Evolutionary conservation across 2,797 vertebrate genomes (phyloP), one percentile per base, ranked within the genome.

Genomic region (Microctenopoma lineatum): DNA sequence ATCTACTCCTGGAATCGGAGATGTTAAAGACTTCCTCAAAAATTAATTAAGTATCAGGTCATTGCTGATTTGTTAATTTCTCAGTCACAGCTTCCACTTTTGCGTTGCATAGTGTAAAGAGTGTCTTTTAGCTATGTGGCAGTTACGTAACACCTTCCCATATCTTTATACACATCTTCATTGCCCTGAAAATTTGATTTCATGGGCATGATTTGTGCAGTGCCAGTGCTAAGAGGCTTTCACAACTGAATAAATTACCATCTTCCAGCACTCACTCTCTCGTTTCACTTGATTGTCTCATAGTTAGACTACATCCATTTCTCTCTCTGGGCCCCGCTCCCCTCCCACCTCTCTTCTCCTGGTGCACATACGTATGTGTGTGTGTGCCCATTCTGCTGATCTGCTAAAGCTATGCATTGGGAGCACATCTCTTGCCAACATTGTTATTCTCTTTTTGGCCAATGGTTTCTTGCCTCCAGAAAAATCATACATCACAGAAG

Each of bases 131-230:
- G 70, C 65, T 56, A 15, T 58, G 54, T n/a, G 69, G 48, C 26
- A 70, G 64, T 80, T 78, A 73, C 38, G 46, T 73, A 86, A 83
- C 74, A 34, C 32, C 50, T 73, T 75, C 12, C 27, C 65, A 57
- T 44, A 61, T 42, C 41, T 15, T 42, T 15, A 42, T 42, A 15
- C 41, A 42, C 41, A 42, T 42, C 41, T 42, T 18, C 42, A 26
- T 73, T 73, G 64, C 70, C 56, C 77, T 66, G 57, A 70, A 80
- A 73, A 84, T 84, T 84, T 79, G 71, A 84, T 88, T 84, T 73
- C 64, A 75, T 42, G 58, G 68, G 55, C 66, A 79, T 78, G 76
- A 86, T 82, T 84, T 82, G 64, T 51, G 68, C 54, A 29, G 26
- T 50, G 62, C 53, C 18, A 67, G 60, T 42, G 70, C 79, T 86